These are phyloP conservation scores for Meteorus cinctellus DNA, from an alignment of 2,888 invertebrate genomes.

Conservation along the genomic window DNA sequence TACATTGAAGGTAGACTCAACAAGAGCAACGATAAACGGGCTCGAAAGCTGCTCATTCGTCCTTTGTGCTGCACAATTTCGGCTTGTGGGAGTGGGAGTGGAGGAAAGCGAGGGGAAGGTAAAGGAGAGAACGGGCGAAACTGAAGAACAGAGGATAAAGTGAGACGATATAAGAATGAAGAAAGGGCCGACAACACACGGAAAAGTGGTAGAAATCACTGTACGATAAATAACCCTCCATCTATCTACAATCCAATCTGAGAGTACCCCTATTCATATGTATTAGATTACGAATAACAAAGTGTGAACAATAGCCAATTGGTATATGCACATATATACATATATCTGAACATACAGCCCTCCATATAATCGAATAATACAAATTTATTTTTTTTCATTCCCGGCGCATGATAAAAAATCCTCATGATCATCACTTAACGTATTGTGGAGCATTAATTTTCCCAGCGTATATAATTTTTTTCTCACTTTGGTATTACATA, in stretches of 20 bases:
- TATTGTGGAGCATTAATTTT: background rate
- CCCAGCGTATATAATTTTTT: background rate
- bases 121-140: background rate
- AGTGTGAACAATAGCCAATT: constrained; percentile 14
- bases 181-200: background rate
- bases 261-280: constrained; percentile 27
- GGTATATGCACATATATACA: background rate
- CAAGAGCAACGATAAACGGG: constrained; percentile 25
- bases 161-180: constrained; percentile 13
- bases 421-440: background rate
- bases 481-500: background rate
- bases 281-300: constrained; percentile 30
- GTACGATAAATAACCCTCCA: constrained; percentile 47
- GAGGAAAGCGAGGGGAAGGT: background rate
- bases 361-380: background rate
- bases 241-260: constrained; percentile 41
- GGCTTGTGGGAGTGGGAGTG: background rate
- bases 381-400: background rate
- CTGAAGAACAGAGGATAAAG: background rate
- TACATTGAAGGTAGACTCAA: constrained; percentile 16
- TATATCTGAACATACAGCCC: background rate
- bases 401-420: background rate
- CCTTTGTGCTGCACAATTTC: constrained; percentile 13
- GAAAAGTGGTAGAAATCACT: constrained; percentile 33
- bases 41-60: constrained; percentile 10